Percentiles rank a stretch among this genome's conserved stretches.
phyloP scores from a whole-genome alignment of 2,888 invertebrate genomes.

The Hanleya hanleyi region DNA sequence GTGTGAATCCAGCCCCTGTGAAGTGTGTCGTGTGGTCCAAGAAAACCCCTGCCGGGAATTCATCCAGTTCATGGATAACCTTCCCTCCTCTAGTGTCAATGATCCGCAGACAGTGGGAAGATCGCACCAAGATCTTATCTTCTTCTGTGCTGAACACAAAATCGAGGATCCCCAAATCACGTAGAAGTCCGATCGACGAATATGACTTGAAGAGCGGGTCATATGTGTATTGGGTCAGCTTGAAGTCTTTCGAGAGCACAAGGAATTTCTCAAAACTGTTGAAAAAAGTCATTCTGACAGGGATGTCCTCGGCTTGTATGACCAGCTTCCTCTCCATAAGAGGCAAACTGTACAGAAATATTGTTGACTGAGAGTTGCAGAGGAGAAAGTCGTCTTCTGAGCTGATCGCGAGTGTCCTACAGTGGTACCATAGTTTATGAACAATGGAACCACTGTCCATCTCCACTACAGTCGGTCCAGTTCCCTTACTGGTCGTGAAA shows the following conservation, averaged over 20 bases:
- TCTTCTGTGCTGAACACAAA: constrained; percentile 33
- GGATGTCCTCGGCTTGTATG: constrained; percentile 50
- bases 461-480: constrained; percentile 60
- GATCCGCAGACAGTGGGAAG: constrained; percentile 53
- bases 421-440: constrained; percentile 56
- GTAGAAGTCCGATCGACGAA: neutral
- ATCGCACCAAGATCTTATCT: constrained; percentile 50
- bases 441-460: constrained; percentile 49
- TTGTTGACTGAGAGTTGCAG: constrained; percentile 50
- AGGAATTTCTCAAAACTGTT: constrained; percentile 45
- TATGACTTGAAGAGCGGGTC: constrained; percentile 24
- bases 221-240: constrained; percentile 49
- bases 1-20: constrained; percentile 61
- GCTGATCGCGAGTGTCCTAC: constrained; percentile 57
- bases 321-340: constrained; percentile 58
- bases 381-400: constrained; percentile 52
- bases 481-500: constrained; percentile 51
- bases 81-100: constrained; percentile 47
- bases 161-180: constrained; percentile 20
- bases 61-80: constrained; percentile 43
- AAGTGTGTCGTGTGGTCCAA: constrained; percentile 56
- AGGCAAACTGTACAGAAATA: constrained; percentile 57
- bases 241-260: constrained; percentile 51
- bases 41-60: constrained; percentile 57
- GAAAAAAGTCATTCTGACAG: constrained; percentile 49